These are phyloP conservation scores for Cylas formicarius DNA, from an alignment of 1,140 invertebrate genomes.

Conservation along the genomic window DNA sequence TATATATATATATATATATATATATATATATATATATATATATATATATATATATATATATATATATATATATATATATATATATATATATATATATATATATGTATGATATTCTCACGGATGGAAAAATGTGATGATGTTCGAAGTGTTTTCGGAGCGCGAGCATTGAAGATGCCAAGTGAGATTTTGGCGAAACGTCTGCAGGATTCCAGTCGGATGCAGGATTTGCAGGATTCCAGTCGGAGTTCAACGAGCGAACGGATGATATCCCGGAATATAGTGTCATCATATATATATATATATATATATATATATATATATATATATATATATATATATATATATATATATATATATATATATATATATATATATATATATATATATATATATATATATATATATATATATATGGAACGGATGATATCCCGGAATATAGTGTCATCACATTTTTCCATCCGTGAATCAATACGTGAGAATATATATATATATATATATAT, in stretches of 20 bases:
- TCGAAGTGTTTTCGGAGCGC: too few relatives aligned
- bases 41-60: slow-evolving; percentile 7
- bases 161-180: too few relatives aligned
- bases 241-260: too few relatives aligned
- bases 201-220: too few relatives aligned
- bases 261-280: too few relatives aligned
- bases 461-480: background rate
- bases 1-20: slow-evolving; percentile 9
- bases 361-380: slow-evolving; percentile 8
- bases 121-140: too few relatives aligned
- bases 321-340: slow-evolving; percentile 9
- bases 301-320: slow-evolving; percentile 9
- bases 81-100: slow-evolving; percentile 8
- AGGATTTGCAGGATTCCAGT: too few relatives aligned
- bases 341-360: slow-evolving; percentile 8
- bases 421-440: too few relatives aligned
- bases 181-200: too few relatives aligned
- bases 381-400: slow-evolving; percentile 8
- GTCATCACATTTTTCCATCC: too few relatives aligned
- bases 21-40: slow-evolving; percentile 9
- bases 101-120: too few relatives aligned
- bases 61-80: slow-evolving; percentile 9
- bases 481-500: slow-evolving; percentile 10
- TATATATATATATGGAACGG: slow-evolving; percentile 10
- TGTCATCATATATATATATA: slow-evolving; percentile 9